Base-by-base conservation (phyloP, 2,797 vertebrate species). In the Microctenopoma steveboyesi region DNA sequence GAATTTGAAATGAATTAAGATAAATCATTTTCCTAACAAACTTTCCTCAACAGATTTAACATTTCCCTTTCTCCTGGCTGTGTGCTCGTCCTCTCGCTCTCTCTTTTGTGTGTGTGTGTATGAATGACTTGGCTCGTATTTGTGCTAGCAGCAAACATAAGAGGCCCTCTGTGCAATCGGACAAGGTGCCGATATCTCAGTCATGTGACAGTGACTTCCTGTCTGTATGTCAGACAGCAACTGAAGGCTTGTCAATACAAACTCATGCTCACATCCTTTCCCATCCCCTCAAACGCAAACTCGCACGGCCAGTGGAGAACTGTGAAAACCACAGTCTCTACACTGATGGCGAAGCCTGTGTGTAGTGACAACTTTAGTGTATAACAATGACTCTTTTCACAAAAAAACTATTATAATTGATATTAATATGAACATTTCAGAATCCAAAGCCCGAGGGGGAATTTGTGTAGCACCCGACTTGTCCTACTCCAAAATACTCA, bases 191-290 rank as follows among this genome's bases (percentile, higher is more conserved):
- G 74, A 94, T 94, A 94, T 79, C 86, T 81, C 73, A 87, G 88
- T 93, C 89, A 92, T 91, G 93, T 94, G 92, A 94, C 91, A 89
- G 84, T 89, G 92, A 93, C 90, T 92, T 92, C 86, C 88, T 92
- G 92, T 92, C 93, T 85, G 74, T 56, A 15, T 72, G 77, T 89
- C 89, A 86, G 83, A 89, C 89, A 79, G 79, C 83, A 69, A 57
- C 81, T 90, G 92, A 94, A 83, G 87, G 82, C 81, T 92, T 84
- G 88, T 94, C 94, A 89, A 94, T 95, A 94, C 78, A 4, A 25
- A 64, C 77, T 72, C 48, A 72, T 84, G 88, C 85, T 88, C 78
- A 88, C 88, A 92, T 89, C 85, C 82, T 83, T 82, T 76, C 82
- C 83, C 83, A 84, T 89, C 89, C 85, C 69, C 83, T 86, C 82